phyloP scores from a whole-genome alignment of 2,797 vertebrate species.

The Scolopax rusticola region DNA sequence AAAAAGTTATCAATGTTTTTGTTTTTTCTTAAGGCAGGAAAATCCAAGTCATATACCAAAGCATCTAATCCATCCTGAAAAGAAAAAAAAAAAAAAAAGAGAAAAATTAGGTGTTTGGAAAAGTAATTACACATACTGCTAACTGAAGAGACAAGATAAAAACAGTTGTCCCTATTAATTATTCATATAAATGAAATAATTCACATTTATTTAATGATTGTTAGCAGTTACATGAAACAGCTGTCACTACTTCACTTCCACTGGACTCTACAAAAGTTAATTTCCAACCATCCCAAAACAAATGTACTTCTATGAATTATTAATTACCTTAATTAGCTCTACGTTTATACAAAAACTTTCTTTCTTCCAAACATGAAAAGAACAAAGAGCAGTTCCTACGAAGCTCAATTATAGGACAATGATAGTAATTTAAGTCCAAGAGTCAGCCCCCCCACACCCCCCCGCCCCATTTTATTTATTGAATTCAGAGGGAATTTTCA shows the following conservation, averaged over 20 bases:
- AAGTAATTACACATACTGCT: neutral
- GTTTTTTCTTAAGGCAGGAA: conserved; percentile 99
- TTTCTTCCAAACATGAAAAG: neutral
- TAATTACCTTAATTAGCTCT: neutral
- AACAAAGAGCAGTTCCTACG: neutral
- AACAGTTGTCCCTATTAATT: neutral
- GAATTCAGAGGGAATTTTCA: neutral
- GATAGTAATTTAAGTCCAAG: neutral
- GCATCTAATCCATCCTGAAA: conserved; percentile 96
- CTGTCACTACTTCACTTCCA: neutral
- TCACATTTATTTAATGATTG: neutral
- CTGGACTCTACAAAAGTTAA: neutral
- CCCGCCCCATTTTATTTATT: neutral
- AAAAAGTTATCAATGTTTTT: conserved; percentile 99
- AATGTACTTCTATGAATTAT: neutral
- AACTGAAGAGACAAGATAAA: neutral
- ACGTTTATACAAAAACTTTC: neutral
- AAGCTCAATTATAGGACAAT: neutral
- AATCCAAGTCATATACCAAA: conserved; percentile 98
- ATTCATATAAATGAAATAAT: neutral
- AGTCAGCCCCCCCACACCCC: fast-evolving
- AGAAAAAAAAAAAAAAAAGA: neutral
- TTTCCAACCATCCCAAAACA: neutral
- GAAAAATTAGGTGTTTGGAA: neutral
- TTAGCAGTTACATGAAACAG: neutral